A percentile compares a stretch with the other conserved stretches of the same genome.
These are phyloP conservation scores for Phoxinus phoxinus DNA, from an alignment of 2,113 vertebrate species.

Conservation along the genomic window DNA sequence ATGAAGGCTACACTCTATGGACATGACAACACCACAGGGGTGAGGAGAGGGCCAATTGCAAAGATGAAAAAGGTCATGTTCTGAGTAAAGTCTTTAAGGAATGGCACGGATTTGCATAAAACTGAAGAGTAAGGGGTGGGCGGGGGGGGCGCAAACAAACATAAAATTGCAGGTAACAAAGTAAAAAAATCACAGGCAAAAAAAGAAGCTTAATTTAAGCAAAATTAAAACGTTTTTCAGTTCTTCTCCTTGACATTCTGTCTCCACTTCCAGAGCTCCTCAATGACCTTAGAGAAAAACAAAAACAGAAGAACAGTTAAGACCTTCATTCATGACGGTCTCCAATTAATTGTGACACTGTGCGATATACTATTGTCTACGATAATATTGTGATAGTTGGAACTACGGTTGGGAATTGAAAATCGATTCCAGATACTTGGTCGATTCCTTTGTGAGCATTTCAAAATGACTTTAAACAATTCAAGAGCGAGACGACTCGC, in stretches of 20 bases:
- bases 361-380: too few relatives aligned
- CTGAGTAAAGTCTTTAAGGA: slow-evolving; percentile 29
- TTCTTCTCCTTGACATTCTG: slow-evolving; percentile 70
- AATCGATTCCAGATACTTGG: too few relatives aligned
- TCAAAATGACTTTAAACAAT: too few relatives aligned
- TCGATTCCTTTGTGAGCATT: too few relatives aligned
- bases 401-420: too few relatives aligned
- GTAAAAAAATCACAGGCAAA: slow-evolving; percentile 35
- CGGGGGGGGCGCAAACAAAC: not conserved
- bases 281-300: slow-evolving; percentile 59
- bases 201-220: slow-evolving; percentile 45
- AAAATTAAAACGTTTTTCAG: slow-evolving; percentile 51
- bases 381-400: too few relatives aligned
- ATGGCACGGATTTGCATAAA: slow-evolving; percentile 48
- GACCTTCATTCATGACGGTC: not conserved
- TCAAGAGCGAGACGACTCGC: too few relatives aligned
- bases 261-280: slow-evolving; percentile 80
- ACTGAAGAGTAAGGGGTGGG: slow-evolving; percentile 22
- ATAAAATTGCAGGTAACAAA: slow-evolving; percentile 22
- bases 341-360: not conserved
- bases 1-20: not conserved
- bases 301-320: not conserved
- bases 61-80: not conserved
- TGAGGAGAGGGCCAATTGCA: not conserved
- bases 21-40: not conserved